These are phyloP conservation scores for Rynchops niger DNA, from an alignment of 2,113 vertebrate species.

Conservation along the genomic window DNA sequence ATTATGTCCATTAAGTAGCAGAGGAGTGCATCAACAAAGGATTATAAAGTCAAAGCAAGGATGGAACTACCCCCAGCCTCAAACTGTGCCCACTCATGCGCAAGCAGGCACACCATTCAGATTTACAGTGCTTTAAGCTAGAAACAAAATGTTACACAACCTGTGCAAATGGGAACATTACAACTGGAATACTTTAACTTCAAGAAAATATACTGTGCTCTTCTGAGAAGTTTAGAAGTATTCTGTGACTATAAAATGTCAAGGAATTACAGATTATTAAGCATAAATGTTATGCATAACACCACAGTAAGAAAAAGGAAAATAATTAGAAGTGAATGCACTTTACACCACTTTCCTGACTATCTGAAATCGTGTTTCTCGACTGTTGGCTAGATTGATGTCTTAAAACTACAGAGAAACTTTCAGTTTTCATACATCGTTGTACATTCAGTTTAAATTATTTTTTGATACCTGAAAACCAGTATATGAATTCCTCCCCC, in stretches of 20 bases:
- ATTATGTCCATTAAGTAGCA: background rate
- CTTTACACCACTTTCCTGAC: background rate
- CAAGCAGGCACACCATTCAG: background rate
- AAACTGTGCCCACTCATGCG: background rate
- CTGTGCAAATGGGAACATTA: background rate
- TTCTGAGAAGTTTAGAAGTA: background rate
- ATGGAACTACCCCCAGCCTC: background rate
- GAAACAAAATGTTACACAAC: background rate
- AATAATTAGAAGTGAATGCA: background rate
- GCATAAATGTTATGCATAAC: background rate
- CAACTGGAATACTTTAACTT: background rate
- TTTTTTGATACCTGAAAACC: background rate
- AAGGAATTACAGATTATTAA: background rate
- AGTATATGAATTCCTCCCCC: background rate
- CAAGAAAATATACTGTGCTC: background rate
- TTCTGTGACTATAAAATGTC: background rate
- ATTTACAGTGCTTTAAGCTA: background rate
- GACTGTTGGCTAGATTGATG: background rate
- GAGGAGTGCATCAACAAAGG: background rate
- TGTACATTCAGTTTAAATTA: background rate
- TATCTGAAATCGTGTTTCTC: background rate
- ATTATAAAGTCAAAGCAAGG: background rate
- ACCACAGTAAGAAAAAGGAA: background rate
- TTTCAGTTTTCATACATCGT: background rate
- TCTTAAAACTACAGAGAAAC: background rate